Conservation (phyloP, 1,140 invertebrate genomes). For the Gerris buenoi region DNA sequence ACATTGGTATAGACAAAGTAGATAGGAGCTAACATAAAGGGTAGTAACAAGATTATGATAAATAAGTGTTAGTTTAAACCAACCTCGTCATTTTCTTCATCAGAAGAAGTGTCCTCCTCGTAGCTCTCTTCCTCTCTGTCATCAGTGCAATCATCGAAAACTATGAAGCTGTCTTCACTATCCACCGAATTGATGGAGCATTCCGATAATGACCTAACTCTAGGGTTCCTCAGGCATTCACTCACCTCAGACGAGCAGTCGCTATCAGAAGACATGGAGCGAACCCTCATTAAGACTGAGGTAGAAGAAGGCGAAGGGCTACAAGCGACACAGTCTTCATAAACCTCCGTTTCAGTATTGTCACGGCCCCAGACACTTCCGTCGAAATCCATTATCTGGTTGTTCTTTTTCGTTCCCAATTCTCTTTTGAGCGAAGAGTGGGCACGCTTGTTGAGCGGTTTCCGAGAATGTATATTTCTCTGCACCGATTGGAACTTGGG, state of each 20-base stretch:
- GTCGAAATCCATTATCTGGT: background rate
- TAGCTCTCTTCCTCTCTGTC: constrained; percentile 15
- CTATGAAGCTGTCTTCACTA: constrained; percentile 32
- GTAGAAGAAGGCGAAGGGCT: too few species aligned
- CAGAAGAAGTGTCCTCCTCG: constrained; percentile 10
- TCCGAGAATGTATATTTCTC: background rate
- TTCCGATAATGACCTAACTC: constrained; percentile 23
- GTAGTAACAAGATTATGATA: too few species aligned
- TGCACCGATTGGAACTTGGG: background rate
- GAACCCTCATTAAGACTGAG: background rate
- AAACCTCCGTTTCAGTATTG: background rate
- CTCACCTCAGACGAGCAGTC: background rate
- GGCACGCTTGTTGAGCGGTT: background rate
- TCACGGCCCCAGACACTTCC: background rate
- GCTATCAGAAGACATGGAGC: background rate
- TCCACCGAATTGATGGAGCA: constrained; percentile 25
- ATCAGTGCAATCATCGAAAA: constrained; percentile 25
- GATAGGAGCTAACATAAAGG: too few species aligned
- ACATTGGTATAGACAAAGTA: too few species aligned
- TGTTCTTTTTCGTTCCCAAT: background rate
- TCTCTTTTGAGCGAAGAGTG: background rate
- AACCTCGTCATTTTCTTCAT: background rate
- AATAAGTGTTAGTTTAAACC: background rate
- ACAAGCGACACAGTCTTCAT: background rate
- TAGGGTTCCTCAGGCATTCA: background rate